Percentiles rank a stretch among this genome's conserved stretches.
These are phyloP conservation scores for Paramormyrops hopkinsi DNA, from an alignment of 2,797 vertebrate genomes.

Conservation along the genomic window DNA sequence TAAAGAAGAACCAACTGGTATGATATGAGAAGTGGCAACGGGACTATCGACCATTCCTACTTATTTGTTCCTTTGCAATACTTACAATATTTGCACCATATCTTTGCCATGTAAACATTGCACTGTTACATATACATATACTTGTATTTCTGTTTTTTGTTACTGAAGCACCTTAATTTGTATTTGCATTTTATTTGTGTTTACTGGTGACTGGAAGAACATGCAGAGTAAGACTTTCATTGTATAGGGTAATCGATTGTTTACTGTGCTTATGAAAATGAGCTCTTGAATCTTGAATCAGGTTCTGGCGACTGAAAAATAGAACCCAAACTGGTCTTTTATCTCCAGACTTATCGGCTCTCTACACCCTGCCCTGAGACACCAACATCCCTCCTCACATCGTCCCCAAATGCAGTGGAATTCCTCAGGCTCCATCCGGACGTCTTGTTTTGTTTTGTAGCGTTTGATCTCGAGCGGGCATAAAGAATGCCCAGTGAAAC, in stretches of 20 bases:
- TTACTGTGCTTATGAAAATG: not conserved
- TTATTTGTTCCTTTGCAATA: not conserved
- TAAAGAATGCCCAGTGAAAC: not conserved
- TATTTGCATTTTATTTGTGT: not conserved
- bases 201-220: too few relatives aligned
- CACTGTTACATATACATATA: not conserved
- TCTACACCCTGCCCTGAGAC: not conserved
- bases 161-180: not conserved
- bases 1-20: not conserved
- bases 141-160: not conserved
- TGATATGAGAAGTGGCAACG: not conserved
- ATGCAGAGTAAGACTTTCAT: not conserved
- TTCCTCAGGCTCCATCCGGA: not conserved
- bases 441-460: not conserved
- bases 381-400: not conserved
- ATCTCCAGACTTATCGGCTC: not conserved
- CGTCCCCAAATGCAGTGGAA: not conserved
- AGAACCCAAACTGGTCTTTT: not conserved
- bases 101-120: not conserved
- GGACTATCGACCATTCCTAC: not conserved
- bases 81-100: not conserved
- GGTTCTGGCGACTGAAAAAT: not conserved
- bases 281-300: not conserved
- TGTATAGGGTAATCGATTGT: not conserved
- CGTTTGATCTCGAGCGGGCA: not conserved